phyloP scores from a whole-genome alignment of 1,140 invertebrate species.

The Apis laboriosa region DNA sequence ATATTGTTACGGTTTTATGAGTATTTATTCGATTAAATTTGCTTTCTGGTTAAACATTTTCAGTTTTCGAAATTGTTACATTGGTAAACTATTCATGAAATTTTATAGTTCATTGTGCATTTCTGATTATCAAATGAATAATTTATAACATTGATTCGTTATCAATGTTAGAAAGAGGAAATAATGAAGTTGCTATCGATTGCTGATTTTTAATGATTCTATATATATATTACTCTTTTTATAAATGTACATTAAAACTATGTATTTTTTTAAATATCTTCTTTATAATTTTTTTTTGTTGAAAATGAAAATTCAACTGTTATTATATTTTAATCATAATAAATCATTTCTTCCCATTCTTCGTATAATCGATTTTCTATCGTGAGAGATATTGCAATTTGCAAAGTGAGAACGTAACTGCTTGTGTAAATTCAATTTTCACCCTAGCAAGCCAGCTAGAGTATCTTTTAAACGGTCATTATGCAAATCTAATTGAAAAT shows the following conservation, averaged over 20 bases:
- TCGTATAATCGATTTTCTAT: neutral
- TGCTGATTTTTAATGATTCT: neutral
- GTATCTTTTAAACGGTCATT: conserved; percentile 24
- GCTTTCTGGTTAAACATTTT: neutral
- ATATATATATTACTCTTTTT: neutral
- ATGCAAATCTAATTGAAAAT: conserved; percentile 49
- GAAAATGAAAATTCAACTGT: too few relatives aligned
- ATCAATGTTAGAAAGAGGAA: too few relatives aligned
- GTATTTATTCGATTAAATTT: neutral
- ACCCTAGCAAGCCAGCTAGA: neutral
- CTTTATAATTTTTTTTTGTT: neutral
- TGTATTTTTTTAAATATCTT: neutral
- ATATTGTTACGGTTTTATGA: neutral
- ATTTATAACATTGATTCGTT: neutral
- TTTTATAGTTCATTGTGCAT: too few relatives aligned
- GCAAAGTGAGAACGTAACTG: neutral
- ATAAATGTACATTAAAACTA: too few relatives aligned
- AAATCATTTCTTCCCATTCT: neutral
- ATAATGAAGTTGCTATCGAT: neutral
- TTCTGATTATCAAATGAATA: neutral
- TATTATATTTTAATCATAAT: too few relatives aligned
- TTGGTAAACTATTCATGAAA: neutral
- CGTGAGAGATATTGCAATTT: neutral
- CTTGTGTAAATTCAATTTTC: conserved; percentile 14
- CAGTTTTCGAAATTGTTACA: neutral